Evolutionary conservation across 2,888 invertebrate genomes (phyloP).

Genomic region (Rhopalosiphum nymphaeae): DNA sequence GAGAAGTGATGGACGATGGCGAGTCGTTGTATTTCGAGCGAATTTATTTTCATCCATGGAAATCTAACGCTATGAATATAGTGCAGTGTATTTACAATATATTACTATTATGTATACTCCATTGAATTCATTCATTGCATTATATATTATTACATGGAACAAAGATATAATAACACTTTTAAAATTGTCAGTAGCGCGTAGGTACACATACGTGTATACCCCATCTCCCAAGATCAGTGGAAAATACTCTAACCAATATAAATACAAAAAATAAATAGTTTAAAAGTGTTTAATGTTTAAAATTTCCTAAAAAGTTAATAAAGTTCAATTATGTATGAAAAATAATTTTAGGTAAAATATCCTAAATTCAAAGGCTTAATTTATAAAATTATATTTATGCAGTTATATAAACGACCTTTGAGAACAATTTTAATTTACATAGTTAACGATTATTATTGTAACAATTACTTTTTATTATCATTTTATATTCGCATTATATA

Average conservation of each 20-base stretch:
- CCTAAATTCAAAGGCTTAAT: neutral
- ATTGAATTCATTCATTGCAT: neutral
- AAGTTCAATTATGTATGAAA: neutral
- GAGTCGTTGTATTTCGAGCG: neutral
- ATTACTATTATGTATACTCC: too few species aligned
- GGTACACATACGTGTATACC: neutral
- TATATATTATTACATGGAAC: neutral
- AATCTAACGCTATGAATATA: neutral
- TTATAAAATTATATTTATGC: neutral
- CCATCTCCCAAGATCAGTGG: neutral
- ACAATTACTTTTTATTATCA: neutral
- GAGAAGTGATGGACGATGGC: too few species aligned
- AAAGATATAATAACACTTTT: neutral
- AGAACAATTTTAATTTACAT: neutral
- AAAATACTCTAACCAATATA: neutral
- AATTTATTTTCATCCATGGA: neutral
- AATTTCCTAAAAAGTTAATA: neutral
- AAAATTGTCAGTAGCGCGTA: neutral
- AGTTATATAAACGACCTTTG: neutral
- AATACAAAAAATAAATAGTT: neutral
- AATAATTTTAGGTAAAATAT: neutral
- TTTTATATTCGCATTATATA: neutral
- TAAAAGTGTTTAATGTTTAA: neutral
- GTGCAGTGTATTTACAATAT: too few species aligned
- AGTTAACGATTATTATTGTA: neutral